A percentile compares a stretch with the other conserved stretches of the same genome.
Conservation (phyloP, 2,113 vertebrate species). For the Phycodurus eques region DNA sequence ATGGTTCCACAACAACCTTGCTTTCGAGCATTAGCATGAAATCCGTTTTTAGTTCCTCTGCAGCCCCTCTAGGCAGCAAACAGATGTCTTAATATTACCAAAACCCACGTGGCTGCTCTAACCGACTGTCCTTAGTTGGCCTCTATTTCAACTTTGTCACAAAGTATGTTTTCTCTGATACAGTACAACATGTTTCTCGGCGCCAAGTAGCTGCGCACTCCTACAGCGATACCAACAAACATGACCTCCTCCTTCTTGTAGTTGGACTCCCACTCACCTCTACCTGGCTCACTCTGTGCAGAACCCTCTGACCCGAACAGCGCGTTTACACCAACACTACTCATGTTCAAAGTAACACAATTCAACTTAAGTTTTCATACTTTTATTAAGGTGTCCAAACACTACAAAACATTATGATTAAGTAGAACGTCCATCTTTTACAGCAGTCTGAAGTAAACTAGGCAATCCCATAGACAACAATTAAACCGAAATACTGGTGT, state of each 20-base stretch:
- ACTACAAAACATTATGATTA: not conserved
- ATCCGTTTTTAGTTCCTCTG: not conserved
- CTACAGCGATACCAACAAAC: not conserved
- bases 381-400: not conserved
- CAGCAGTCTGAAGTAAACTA: not conserved
- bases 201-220: conserved; percentile 1
- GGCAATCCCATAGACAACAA: too few relatives aligned
- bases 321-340: conserved; percentile 4
- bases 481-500: not conserved
- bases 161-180: conserved; percentile 4
- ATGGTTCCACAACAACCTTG: too few relatives aligned
- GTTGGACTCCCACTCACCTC: conserved; percentile 5
- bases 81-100: not conserved
- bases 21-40: not conserved
- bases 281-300: not conserved
- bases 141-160: conserved; percentile 26
- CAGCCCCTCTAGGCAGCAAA: not conserved
- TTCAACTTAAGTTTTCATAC: not conserved
- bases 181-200: not conserved
- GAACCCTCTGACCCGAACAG: not conserved
- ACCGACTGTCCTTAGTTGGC: not conserved
- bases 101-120: not conserved
- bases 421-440: not conserved
- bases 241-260: not conserved
- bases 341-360: not conserved